These are phyloP conservation scores for Centropyge bicolor DNA, from an alignment of 2,797 vertebrate genomes.

Conservation along the genomic window DNA sequence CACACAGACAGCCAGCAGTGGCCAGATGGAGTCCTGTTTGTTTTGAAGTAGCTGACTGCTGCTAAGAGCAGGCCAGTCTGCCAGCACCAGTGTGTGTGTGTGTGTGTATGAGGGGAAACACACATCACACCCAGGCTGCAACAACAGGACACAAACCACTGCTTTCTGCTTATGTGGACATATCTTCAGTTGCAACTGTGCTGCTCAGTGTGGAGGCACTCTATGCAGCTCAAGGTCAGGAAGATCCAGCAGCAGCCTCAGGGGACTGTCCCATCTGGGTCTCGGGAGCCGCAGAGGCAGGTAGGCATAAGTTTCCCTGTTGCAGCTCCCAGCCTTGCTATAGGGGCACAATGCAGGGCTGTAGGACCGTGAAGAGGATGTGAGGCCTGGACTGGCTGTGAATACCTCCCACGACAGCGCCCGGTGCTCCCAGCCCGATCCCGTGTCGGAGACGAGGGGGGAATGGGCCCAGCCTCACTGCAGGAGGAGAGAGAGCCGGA, in stretches of 20 bases:
- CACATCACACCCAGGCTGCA: conserved; percentile 38
- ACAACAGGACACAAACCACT: conserved; percentile 43
- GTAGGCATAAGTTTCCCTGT: conserved; percentile 33
- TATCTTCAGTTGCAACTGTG: conserved; percentile 31
- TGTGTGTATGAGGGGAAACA: conserved; percentile 21
- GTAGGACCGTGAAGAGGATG: conserved; percentile 67
- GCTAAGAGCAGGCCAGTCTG: conserved; percentile 54
- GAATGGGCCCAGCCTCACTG: conserved; percentile 83
- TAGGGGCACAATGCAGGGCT: conserved; percentile 32
- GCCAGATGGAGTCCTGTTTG: conserved; percentile 80
- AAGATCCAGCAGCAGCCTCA: conserved; percentile 44
- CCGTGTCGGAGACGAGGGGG: conserved; percentile 61
- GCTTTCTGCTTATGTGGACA: conserved; percentile 50
- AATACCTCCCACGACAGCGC: conserved; percentile 28
- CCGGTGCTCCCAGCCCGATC: conserved; percentile 42
- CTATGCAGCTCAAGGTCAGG: conserved; percentile 78
- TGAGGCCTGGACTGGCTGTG: conserved; percentile 65
- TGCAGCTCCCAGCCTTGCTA: conserved; percentile 6
- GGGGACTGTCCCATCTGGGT: conserved; percentile 55
- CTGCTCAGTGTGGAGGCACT: conserved; percentile 54
- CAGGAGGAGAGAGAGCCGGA: conserved; percentile 76
- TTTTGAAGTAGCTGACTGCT: conserved; percentile 74
- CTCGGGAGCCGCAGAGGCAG: conserved; percentile 42
- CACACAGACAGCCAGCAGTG: conserved; percentile 61
- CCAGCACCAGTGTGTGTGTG: conserved; percentile 14